A percentile compares a stretch with the other conserved stretches of the same genome.
These are phyloP conservation scores for Sarcophaga bullata DNA, from an alignment of 1,140 invertebrate species.

Conservation along the genomic window DNA sequence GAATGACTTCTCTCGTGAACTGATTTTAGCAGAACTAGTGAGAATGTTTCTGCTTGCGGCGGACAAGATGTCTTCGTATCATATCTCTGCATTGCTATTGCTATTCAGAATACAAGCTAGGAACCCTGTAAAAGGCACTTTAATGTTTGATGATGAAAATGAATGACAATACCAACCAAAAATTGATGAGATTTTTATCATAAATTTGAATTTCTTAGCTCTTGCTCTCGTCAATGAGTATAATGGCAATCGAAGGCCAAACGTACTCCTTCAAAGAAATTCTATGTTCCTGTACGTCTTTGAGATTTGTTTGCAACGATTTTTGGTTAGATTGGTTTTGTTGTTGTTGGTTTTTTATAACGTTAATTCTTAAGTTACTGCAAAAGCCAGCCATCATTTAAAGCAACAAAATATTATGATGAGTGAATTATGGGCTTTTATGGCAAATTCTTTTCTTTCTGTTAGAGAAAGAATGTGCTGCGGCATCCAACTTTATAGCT, in stretches of 20 bases:
- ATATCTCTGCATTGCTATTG: too few species aligned
- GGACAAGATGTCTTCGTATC: too few species aligned
- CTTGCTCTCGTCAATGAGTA: not conserved
- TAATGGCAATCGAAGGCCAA: not conserved
- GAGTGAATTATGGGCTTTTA: constrained; percentile 12
- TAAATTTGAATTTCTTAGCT: constrained; percentile 1
- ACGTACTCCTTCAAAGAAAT: not conserved
- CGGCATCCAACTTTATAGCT: constrained; percentile 31
- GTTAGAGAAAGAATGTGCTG: constrained; percentile 2
- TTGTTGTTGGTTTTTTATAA: not conserved
- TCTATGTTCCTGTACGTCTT: not conserved
- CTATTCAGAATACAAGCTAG: not conserved
- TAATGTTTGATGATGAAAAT: constrained; percentile 40
- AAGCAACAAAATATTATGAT: constrained; percentile 2
- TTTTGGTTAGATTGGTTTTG: not conserved
- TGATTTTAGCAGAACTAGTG: too few species aligned
- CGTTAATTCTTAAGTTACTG: not conserved
- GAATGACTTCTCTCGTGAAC: too few species aligned
- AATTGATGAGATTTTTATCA: constrained; percentile 23
- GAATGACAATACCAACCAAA: constrained; percentile 36
- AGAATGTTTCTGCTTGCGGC: too few species aligned
- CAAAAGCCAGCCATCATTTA: not conserved
- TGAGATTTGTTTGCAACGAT: constrained; percentile 20
- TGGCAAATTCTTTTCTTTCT: not conserved
- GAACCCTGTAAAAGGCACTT: constrained; percentile 33